A percentile compares a stretch with the other conserved stretches of the same genome.
These are phyloP conservation scores for Drosophila austrosaltans DNA, from an alignment of 2,888 invertebrate species.

Conservation along the genomic window DNA sequence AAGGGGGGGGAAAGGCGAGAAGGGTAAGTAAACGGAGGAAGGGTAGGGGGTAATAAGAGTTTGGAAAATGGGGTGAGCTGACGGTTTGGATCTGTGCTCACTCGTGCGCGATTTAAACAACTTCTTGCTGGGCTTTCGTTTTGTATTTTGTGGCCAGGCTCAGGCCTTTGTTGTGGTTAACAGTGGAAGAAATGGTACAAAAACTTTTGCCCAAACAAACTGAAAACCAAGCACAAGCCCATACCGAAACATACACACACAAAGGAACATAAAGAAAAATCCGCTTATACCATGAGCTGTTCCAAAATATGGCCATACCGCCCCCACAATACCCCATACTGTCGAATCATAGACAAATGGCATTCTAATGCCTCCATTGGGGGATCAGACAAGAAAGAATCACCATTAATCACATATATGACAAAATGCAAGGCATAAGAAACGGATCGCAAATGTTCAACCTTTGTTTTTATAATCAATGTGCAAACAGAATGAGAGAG, in stretches of 20 bases:
- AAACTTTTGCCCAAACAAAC: conserved; percentile 31
- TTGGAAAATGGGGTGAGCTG: no score
- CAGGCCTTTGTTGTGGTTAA: conserved; percentile 68
- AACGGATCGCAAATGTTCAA: conserved; percentile 23
- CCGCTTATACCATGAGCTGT: conserved; percentile 58
- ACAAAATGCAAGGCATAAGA: conserved; percentile 65
- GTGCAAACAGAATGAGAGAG: background rate
- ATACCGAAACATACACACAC: background rate
- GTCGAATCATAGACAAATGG: conserved; percentile 54
- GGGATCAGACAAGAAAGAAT: conserved; percentile 44
- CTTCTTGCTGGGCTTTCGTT: conserved; percentile 66
- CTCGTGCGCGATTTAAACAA: conserved; percentile 72
- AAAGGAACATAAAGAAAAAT: conserved; percentile 24
- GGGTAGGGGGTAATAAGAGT: conserved; percentile 7
- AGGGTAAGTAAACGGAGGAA: conserved; percentile 15
- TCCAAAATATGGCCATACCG: conserved; percentile 37
- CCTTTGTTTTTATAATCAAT: conserved; percentile 7
- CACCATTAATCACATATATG: conserved; percentile 71
- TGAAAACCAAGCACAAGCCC: background rate
- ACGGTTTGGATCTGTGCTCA: conserved; percentile 49
- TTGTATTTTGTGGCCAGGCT: conserved; percentile 55
- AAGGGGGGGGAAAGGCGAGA: conserved; percentile 4
- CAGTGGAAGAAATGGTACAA: conserved; percentile 43
- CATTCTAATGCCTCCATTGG: conserved; percentile 67
- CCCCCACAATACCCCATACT: background rate